These are phyloP conservation scores for Phaethornis superciliosus DNA, from an alignment of 2,113 vertebrate species.

Conservation along the genomic window DNA sequence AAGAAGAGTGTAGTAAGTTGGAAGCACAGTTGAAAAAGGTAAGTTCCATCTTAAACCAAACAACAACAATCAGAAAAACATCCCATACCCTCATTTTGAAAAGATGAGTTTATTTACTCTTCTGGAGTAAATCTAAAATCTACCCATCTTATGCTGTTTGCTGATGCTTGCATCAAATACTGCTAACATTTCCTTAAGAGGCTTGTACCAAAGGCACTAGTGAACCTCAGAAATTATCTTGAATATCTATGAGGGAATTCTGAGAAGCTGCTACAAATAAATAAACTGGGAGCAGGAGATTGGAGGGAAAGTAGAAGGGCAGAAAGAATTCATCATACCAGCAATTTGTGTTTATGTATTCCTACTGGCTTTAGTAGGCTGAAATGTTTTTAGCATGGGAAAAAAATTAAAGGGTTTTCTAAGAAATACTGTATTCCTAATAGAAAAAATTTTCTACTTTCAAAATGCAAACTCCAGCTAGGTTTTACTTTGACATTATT, in stretches of 20 bases:
- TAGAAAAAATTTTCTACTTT: neutral
- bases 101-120: neutral
- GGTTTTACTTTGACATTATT: neutral
- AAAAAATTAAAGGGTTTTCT: neutral
- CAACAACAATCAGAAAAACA: neutral
- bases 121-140: constrained; percentile 43
- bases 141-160: constrained; percentile 53
- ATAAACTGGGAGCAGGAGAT: neutral
- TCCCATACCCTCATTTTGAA: neutral
- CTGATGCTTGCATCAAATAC: constrained; percentile 68
- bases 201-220: constrained; percentile 49
- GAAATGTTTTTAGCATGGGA: constrained; percentile 21
- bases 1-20: constrained; percentile 99
- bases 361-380: neutral
- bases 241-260: constrained; percentile 16
- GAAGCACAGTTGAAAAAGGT: constrained; percentile 95
- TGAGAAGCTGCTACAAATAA: constrained; percentile 48
- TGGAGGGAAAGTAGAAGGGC: neutral
- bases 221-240: constrained; percentile 59
- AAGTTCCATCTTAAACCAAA: constrained; percentile 61
- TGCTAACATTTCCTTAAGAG: constrained; percentile 41
- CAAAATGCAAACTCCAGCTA: neutral
- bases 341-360: neutral
- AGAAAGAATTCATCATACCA: neutral
- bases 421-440: neutral